Base-by-base conservation (phyloP, 2,888 invertebrate species). In the Cerceris ruficornis region DNA sequence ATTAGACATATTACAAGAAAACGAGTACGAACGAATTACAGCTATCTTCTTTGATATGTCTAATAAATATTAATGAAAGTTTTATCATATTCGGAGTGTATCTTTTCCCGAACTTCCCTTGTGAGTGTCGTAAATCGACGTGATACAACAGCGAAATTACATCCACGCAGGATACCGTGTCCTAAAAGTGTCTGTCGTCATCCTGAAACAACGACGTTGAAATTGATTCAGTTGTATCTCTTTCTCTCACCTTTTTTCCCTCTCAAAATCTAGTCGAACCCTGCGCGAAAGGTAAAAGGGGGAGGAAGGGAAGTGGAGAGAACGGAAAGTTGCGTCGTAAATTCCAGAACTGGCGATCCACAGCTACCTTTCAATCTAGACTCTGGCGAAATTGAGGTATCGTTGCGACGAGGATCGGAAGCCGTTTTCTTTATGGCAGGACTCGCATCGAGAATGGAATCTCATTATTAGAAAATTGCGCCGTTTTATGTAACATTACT, bases 331-430 rank as follows among this genome's bases (percentile, higher is more conserved):
- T 49, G 58, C n/a, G 60, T 55, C 43, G 59, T 77, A 75, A 75
- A 77, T 70, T 75, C 55, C 42, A n/a, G 52, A 66, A 72, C 57
- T 57, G 61, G 9, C 77, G 59, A 77, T 77, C 67, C 49, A 60
- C 14, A 62, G 55, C 54, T 61, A 62, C 64, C 43, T 62, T 75
- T 75, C 55, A 59, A 57, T 60, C 7, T 50, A 17, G 13, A 9
- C 46, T 49, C 49, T 15, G 11, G n/a, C n/a, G 14, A 72, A 72
- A 72, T 72, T 39, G n/a, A 55, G 8, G 50, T n/a, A 39, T 57
- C 13, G 15, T 57, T 43, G 7, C 0, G 58, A 2, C 13, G 15
- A 52, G 15, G 55, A 8, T 54, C 7, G 54, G 65, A 43, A 11
- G 39, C 1, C 15, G 54, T 52, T 69, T 41, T 43, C 43, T 39